Percentiles rank a stretch among this genome's conserved stretches.
Conservation (phyloP, 2,113 vertebrate species). For the Coturnix japonica region DNA sequence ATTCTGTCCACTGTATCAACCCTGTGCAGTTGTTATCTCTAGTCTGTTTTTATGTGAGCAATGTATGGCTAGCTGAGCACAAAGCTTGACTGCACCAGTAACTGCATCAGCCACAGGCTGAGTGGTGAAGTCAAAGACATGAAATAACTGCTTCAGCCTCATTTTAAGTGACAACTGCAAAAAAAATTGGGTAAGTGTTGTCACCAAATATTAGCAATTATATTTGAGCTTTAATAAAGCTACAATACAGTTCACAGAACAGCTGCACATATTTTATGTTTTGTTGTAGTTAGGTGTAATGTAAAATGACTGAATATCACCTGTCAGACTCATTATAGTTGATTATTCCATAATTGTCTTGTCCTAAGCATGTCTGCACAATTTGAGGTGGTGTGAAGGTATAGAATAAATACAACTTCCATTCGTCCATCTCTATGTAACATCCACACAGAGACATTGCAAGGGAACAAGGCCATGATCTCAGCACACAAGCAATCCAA, state of each 20-base stretch:
- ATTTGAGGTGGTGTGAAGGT: not conserved
- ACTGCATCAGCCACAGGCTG: not conserved
- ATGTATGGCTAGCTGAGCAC: fast-evolving
- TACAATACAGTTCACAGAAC: not conserved
- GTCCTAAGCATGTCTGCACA: not conserved
- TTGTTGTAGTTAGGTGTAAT: not conserved
- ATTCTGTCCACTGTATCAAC: not conserved
- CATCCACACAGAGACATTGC: not conserved
- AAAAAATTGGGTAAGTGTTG: not conserved
- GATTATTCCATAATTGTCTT: not conserved
- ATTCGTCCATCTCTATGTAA: not conserved
- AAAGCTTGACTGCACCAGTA: not conserved
- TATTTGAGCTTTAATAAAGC: not conserved
- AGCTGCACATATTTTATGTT: not conserved
- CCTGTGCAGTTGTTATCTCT: not conserved
- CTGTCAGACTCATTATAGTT: not conserved
- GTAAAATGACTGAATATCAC: not conserved
- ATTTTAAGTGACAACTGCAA: not conserved
- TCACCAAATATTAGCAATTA: not conserved
- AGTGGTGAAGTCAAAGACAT: not conserved
- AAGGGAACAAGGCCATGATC: not conserved
- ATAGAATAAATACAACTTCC: not conserved
- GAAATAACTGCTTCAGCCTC: not conserved
- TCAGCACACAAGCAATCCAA: not conserved
- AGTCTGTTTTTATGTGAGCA: not conserved